Base-by-base conservation (phyloP, 2,888 invertebrate species). In the Metacarcinus magister region DNA sequence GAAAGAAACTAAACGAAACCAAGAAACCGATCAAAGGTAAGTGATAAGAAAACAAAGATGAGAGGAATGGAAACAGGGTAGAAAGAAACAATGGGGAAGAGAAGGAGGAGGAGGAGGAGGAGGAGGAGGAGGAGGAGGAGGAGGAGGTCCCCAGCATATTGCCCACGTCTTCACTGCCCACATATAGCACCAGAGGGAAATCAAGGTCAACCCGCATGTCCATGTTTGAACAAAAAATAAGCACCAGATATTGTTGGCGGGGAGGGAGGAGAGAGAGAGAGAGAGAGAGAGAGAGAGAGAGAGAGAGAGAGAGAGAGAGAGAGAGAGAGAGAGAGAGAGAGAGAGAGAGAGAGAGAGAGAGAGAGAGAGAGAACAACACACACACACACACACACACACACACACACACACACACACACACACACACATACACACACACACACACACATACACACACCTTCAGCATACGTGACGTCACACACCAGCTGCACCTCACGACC, bases 401-500 rank as follows among this genome's bases (percentile, higher is more conserved):
- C 75, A 28, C 75, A 75, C 75, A 75, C 75, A 75, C 75, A 75
- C 75, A 75, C 75, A 75, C 28, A 75, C 28, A 75, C 28, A 75
- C 28, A 75, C 28, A 75, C 28, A 28, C 28, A 75, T 2, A 82
- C 82, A 82, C 82, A 82, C 32, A 82, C 82, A 82, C 82, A 82
- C 82, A 82, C 82, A 82, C 82, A 82, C 82, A 82, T 32, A 82
- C 82, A 82, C 82, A 82, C 82, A 82, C 82, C 67, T 67, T 67
- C 82, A 32, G 32, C 32, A 82, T 23, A 82, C 54, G 48, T 48
- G 43, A 32, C 54, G 92, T 54, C 54, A 60, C 48, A 48, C 92
- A 92, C 54, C 48, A 54, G 92, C 48, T 92, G 92, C 44, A 92
- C 23, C 54, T n/a, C 92, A 92, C 48, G 92, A 48, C 48, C 48